A percentile compares a stretch with the other conserved stretches of the same genome.
These are phyloP conservation scores for Psilanteris sp. DNA, from an alignment of 1,140 invertebrate species.

Conservation along the genomic window DNA sequence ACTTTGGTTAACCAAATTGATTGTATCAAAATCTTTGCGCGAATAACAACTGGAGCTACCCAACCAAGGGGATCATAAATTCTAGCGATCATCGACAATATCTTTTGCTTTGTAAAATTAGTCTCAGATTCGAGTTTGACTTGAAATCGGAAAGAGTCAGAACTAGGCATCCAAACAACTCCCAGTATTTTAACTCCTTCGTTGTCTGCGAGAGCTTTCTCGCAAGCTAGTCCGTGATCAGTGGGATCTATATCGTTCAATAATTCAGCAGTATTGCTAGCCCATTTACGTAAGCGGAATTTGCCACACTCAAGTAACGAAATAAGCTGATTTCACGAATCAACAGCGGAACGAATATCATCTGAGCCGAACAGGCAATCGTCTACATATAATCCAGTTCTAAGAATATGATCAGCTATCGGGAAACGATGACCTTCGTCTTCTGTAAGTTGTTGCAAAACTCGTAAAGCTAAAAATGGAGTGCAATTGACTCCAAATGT, in stretches of 20 bases:
- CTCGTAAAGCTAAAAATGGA: conserved; percentile 1
- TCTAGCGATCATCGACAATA: neutral
- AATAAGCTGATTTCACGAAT: neutral
- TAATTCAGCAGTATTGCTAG: conserved; percentile 8
- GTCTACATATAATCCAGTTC: conserved; percentile 3
- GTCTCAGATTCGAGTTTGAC: neutral
- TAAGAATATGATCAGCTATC: neutral
- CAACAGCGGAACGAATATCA: no score
- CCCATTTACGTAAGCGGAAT: conserved; percentile 21
- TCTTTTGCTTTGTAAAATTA: neutral
- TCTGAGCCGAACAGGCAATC: conserved; percentile 17
- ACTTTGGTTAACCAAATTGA: neutral
- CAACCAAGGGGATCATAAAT: conserved; percentile 8
- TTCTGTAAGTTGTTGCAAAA: neutral
- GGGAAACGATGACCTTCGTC: conserved; percentile 1
- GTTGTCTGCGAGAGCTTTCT: neutral
- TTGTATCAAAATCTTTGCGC: conserved; percentile 7
- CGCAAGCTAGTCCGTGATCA: neutral
- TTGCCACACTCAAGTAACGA: neutral
- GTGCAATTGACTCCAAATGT: conserved; percentile 22
- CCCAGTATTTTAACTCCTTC: neutral
- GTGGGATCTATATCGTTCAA: neutral
- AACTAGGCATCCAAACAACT: neutral
- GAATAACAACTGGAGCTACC: neutral
- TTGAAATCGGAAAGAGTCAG: neutral